Conservation (phyloP, 30 jellyfish, hydroid and myxozoan genomes). For the Turritopsis rubra region DNA sequence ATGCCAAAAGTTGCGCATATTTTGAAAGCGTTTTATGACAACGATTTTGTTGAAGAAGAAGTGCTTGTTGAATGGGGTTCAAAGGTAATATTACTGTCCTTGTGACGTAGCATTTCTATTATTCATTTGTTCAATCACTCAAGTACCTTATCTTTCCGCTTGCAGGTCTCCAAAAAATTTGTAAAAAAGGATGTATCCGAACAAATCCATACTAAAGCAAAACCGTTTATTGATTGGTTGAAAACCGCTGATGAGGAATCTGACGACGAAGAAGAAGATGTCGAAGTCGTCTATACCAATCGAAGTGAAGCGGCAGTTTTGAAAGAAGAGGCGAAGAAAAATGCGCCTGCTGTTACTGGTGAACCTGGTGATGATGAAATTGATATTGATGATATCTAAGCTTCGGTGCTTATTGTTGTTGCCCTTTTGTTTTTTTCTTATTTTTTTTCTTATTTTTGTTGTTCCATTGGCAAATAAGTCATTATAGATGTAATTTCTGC, state of each 20-base stretch:
- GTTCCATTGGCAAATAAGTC: neutral
- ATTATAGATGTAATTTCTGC: neutral
- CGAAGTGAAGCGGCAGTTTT: slow-evolving; percentile 45
- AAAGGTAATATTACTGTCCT: slow-evolving; percentile 53
- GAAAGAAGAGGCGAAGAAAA: slow-evolving; percentile 43
- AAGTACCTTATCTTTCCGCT: neutral
- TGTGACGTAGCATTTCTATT: neutral
- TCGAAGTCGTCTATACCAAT: slow-evolving; percentile 82
- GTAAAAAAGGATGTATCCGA: slow-evolving; percentile 70
- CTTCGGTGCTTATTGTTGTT: neutral
- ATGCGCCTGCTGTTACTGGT: slow-evolving; percentile 40
- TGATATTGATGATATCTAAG: slow-evolving; percentile 76
- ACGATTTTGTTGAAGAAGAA: slow-evolving; percentile 93
- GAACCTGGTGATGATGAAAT: slow-evolving; percentile 59
- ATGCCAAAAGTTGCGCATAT: slow-evolving; percentile 90
- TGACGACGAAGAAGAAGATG: slow-evolving; percentile 89
- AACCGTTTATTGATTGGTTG: slow-evolving; percentile 91
- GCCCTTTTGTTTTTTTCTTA: neutral
- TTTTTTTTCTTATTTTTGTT: neutral
- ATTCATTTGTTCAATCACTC: neutral
- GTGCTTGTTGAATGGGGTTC: slow-evolving; percentile 92
- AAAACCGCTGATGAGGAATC: slow-evolving; percentile 92
- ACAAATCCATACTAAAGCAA: slow-evolving; percentile 82
- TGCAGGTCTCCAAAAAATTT: slow-evolving; percentile 82
- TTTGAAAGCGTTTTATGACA: slow-evolving; percentile 75